A percentile compares a stretch with the other conserved stretches of the same genome.
These are phyloP conservation scores for Diadromus collaris DNA, from an alignment of 2,888 invertebrate species.

Conservation along the genomic window DNA sequence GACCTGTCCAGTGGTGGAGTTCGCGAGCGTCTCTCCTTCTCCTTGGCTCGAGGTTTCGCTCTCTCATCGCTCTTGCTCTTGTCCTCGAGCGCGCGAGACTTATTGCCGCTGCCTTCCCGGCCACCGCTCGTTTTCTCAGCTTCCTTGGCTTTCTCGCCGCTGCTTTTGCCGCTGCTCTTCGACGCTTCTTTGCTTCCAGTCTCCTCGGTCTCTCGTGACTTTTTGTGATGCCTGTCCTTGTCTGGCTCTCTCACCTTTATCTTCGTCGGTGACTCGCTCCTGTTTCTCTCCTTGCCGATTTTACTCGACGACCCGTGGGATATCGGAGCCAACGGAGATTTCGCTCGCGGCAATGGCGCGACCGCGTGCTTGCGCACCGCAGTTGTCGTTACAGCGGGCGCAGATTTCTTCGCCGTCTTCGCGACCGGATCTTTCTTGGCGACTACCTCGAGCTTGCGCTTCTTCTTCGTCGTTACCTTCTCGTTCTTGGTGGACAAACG, in stretches of 20 bases:
- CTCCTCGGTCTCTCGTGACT: slow-evolving; percentile 69
- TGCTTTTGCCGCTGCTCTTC: slow-evolving; percentile 64
- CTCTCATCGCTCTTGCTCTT: slow-evolving; percentile 74
- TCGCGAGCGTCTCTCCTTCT: slow-evolving; percentile 77
- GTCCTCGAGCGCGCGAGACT: slow-evolving; percentile 70
- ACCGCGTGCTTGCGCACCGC: slow-evolving; percentile 64
- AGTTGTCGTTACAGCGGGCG: slow-evolving; percentile 45
- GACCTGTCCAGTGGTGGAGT: slow-evolving; percentile 75
- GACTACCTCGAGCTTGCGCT: slow-evolving; percentile 73
- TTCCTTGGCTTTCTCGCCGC: slow-evolving; percentile 72
- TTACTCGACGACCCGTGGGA: slow-evolving; percentile 64
- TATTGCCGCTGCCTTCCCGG: slow-evolving; percentile 45
- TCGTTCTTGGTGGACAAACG: slow-evolving; percentile 75
- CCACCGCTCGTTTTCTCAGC: slow-evolving; percentile 67
- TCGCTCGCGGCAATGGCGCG: slow-evolving; percentile 57
- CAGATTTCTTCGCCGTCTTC: slow-evolving; percentile 54
- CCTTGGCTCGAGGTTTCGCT: slow-evolving; percentile 74
- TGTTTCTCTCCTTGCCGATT: slow-evolving; percentile 74
- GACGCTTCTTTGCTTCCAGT: slow-evolving; percentile 63
- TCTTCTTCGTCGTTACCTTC: slow-evolving; percentile 72
- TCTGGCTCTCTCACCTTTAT: slow-evolving; percentile 63
- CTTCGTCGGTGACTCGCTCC: slow-evolving; percentile 75
- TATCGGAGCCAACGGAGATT: slow-evolving; percentile 67
- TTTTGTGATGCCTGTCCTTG: slow-evolving; percentile 72
- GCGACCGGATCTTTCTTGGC: slow-evolving; percentile 64